Evolutionary conservation across 2,797 vertebrate species (phyloP), one percentile per base, ranked within the genome.

Genomic region (Sebastes taczanowskii): DNA sequence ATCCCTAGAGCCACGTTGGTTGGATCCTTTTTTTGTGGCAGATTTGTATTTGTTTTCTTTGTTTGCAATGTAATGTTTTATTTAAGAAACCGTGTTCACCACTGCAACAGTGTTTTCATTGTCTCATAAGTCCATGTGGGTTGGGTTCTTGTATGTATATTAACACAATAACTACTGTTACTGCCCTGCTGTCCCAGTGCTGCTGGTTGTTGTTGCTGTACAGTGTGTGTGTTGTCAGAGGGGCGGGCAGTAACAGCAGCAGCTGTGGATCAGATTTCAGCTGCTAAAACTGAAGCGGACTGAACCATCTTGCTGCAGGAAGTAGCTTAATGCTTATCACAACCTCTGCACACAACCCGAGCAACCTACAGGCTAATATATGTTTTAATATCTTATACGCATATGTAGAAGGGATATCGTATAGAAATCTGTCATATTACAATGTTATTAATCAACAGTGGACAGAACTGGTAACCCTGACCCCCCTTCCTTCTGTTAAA

Each of bases 241-340:
- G 82, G 76, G 67, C 32, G 38, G 61, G 71, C 56, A 67, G 46
- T 6, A 56, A 38, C 71, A 52, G 78, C 77, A 82, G 80, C 80
- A 84, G 86, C 87, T 82, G 69, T 67, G 81, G 88, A 78, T 92
- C 91, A 87, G 62, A 83, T 94, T 91, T 88, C 91, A 88, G 77
- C 82, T 73, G 72, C 80, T 89, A 80, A 82, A 89, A 83, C 88
- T 9, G 70, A 89, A 73, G 69, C 14, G 84, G 90, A 78, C 0
- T 55, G 75, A 90, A 86, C 91, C 88, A 92, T 89, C 30, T 10
- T 3, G 18, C 56, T 16, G 64, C 18, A n/a, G 80, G 77, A 77
- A 4, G 72, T 2, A 0, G 0, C 9, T n/a, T 5, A 32, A 13
- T 56, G 10, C 10, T 63, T 9, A 3, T 34, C 4, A 16, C 23